Conservation (phyloP, 2,113 vertebrate genomes). For the Micronisus gabar region DNA sequence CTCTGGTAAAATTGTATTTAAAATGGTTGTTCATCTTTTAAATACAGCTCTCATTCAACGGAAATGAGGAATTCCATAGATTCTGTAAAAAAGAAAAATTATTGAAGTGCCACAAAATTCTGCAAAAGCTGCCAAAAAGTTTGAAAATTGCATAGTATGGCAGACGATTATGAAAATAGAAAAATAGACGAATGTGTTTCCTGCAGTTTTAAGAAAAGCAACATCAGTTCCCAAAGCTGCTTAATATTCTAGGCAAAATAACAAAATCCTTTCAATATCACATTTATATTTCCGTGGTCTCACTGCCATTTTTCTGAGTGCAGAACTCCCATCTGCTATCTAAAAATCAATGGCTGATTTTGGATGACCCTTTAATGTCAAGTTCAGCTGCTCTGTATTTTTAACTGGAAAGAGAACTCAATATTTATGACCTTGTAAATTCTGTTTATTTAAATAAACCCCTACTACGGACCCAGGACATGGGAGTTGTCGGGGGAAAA, state of each 20-base stretch:
- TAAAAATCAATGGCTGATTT: background rate
- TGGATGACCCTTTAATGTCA: background rate
- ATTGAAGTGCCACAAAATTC: background rate
- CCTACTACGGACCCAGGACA: background rate
- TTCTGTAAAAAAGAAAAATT: background rate
- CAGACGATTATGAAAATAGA: background rate
- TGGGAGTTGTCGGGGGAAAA: background rate
- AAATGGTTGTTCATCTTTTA: background rate
- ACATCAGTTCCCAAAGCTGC: background rate
- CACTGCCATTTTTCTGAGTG: background rate
- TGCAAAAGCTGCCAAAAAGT: background rate
- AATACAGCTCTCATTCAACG: background rate
- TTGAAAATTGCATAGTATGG: background rate
- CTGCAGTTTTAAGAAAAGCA: background rate
- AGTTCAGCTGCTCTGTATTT: background rate
- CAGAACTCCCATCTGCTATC: background rate
- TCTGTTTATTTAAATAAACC: background rate
- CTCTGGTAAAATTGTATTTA: background rate
- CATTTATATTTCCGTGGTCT: background rate
- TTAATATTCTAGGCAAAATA: background rate
- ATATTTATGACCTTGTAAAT: background rate
- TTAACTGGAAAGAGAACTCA: background rate
- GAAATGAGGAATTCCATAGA: background rate
- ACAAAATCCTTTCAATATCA: background rate
- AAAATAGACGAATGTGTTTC: background rate